Base-by-base conservation (phyloP, 1,140 invertebrate species). In the Sarcophaga peregrina region DNA sequence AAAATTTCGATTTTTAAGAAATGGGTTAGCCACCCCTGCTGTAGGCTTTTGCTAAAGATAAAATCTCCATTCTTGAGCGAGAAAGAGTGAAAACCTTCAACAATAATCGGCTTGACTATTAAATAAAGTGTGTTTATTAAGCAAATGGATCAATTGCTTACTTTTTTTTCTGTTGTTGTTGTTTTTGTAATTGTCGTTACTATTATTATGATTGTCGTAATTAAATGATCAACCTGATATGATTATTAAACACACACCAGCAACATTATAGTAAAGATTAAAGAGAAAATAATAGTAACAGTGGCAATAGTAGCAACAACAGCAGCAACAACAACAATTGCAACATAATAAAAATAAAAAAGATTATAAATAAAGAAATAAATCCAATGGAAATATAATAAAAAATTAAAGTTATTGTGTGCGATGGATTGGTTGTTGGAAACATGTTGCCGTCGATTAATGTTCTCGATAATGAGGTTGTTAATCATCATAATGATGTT, bases 321-420 rank as follows among this genome's bases (percentile, higher is more conserved):
- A 37, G 25, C 25, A 37, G 4, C 25, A 37, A 37, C 25, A 37
- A 37, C 25, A 37, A 37, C 25, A 37, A 37, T 37, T 37, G 25
- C 25, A 37, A 37, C 25, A 37, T 37, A 37, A 37, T 37, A 37
- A 37, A n/a, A n/a, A n/a, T n/a, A n/a, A n/a, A n/a, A n/a, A n/a
- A 58, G 52, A 58, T 58, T 58, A 15, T 58, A 58, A 58, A 58
- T 58, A 58, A 58, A 58, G 54, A 58, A 58, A 58, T 58, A 58
- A 58, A 58, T 58, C 15, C 4, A 1, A 37, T 37, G 25, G 25
- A 37, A 37, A 37, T 37, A 4, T 1, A 58, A 58, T 58, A 13
- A 13, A 13, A 15, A n/a, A 7, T 58, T 58, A 58, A 15, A 15
- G 15, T n/a, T 6, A 58, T n/a, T 58, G 54, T 58, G 25, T n/a